These are phyloP conservation scores for Noctua janthe DNA, from an alignment of 2,888 invertebrate species.

Conservation along the genomic window DNA sequence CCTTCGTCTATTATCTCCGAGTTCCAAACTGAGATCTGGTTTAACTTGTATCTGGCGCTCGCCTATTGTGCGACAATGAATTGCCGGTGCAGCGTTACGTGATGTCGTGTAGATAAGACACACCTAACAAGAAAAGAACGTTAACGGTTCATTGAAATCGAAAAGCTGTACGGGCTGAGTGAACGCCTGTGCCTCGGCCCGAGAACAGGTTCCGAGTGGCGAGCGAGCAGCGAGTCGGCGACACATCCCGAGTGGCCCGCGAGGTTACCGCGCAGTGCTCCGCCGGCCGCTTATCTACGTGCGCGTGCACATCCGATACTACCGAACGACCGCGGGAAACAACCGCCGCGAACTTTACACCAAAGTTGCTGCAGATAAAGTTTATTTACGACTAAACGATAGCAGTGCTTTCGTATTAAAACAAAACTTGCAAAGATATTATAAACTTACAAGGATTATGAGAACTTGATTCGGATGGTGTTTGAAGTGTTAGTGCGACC, in stretches of 20 bases:
- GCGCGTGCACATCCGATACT: conserved; percentile 79
- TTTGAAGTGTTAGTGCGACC: conserved; percentile 80
- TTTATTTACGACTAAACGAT: conserved; percentile 70
- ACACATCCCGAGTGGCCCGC: conserved; percentile 83
- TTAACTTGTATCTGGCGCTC: conserved; percentile 57
- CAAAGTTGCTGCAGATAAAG: conserved; percentile 65
- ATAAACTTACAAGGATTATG: conserved; percentile 48
- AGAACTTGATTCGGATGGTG: conserved; percentile 71
- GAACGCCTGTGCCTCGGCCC: conserved; percentile 77
- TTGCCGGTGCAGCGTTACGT: conserved; percentile 78
- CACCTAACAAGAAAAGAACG: conserved; percentile 81
- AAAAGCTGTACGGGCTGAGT: conserved; percentile 82
- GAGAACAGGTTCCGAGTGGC: conserved; percentile 85
- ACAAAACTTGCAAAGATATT: conserved; percentile 51
- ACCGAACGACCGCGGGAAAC: conserved; percentile 69
- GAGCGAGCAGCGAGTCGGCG: conserved; percentile 74
- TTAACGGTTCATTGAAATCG: conserved; percentile 90
- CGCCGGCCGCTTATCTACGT: conserved; percentile 83
- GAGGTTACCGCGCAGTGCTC: conserved; percentile 85
- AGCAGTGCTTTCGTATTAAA: conserved; percentile 57
- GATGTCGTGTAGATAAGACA: conserved; percentile 83
- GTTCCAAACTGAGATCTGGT: conserved; percentile 66
- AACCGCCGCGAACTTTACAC: conserved; percentile 73
- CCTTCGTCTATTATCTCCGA: conserved; percentile 55
- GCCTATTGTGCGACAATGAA: conserved; percentile 64